Evolutionary conservation across 64 coral and sea anemone genomes (phyloP), one percentile per base, ranked within the genome.

Genomic region (Catalaphyllia jardinei): DNA sequence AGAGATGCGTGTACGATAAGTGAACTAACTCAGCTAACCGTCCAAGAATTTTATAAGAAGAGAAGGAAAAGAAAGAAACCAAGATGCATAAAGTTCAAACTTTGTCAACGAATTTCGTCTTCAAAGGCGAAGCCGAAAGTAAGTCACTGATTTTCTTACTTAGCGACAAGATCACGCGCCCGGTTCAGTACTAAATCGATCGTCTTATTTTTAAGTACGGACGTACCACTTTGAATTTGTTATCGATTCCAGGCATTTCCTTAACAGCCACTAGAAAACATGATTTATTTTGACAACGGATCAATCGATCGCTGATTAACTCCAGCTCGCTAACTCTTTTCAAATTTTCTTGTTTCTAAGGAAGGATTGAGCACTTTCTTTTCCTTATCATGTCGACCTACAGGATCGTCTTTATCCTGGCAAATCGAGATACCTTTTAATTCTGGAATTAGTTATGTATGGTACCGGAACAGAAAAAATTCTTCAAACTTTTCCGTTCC

Each of bases 291-390:
- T 25, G 42, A 12, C 81, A 67, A 46, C 62, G 16, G 24, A 64
- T 20, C 17, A 31, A 50, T 69, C 35, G 69, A 13, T 31, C 8
- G 11, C 33, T 27, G 33, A 49, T 9, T 84, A 22, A 50, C 24
- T 51, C 13, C 20, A 27, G 24, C 50, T 84, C 61, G 22, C 31
- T 67, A 76, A 76, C 38, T 22, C 74, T 15, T 49, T 18, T 76
- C 1, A 55, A n/a, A 84, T 84, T 19, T 35, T 84, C 63, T 24
- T 14, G 81, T 84, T 27, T 84, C 81, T 84, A 69, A 84, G 81
- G 33, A 3, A 64, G 38, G 4, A 20, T 24, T 29, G 19, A 42
- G 10, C 13, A 20, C 33, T 71, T 31, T 9, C n/a, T 0, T 29
- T 64, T 39, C 30, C 64, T 67, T 5, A n/a, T 10, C 24, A n/a